Conservation (phyloP, 64 coral and sea anemone genomes). For the Actinia tenebrosa region DNA sequence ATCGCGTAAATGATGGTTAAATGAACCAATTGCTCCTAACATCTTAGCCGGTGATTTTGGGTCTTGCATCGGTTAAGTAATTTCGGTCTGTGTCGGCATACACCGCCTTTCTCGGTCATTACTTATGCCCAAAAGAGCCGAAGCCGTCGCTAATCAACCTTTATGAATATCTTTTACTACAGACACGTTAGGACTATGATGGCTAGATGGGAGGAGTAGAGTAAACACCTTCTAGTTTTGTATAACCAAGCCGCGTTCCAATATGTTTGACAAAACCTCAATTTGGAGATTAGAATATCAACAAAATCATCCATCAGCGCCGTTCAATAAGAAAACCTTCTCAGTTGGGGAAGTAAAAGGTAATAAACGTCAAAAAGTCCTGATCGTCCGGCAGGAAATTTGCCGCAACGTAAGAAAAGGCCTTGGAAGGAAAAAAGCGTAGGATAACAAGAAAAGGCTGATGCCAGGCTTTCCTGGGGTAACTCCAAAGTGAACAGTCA, state of each 20-base stretch:
- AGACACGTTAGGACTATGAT: background rate
- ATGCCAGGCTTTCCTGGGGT: background rate
- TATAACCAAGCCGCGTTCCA: constrained; percentile 13
- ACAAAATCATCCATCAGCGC: background rate
- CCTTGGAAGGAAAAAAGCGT: background rate
- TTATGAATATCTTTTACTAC: constrained; percentile 10
- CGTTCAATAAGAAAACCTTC: background rate
- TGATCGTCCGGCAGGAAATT: background rate
- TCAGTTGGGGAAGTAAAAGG: background rate
- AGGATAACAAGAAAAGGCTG: background rate
- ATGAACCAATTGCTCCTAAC: constrained; percentile 7
- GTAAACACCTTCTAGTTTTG: constrained; percentile 1
- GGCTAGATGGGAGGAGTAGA: constrained; percentile 9
- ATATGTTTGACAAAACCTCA: constrained; percentile 21
- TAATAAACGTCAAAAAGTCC: background rate
- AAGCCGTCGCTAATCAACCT: constrained; percentile 6
- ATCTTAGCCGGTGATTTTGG: constrained; percentile 5
- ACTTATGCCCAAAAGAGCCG: constrained; percentile 30
- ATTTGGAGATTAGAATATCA: background rate
- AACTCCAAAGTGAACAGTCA: constrained; percentile 1
- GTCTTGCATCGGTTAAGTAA: background rate
- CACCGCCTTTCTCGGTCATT: constrained; percentile 16
- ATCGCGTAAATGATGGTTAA: constrained; percentile 1
- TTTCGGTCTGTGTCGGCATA: background rate
- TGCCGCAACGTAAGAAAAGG: background rate